Conservation (phyloP, 2,797 vertebrate species). For the Pachyuromys duprasi region DNA sequence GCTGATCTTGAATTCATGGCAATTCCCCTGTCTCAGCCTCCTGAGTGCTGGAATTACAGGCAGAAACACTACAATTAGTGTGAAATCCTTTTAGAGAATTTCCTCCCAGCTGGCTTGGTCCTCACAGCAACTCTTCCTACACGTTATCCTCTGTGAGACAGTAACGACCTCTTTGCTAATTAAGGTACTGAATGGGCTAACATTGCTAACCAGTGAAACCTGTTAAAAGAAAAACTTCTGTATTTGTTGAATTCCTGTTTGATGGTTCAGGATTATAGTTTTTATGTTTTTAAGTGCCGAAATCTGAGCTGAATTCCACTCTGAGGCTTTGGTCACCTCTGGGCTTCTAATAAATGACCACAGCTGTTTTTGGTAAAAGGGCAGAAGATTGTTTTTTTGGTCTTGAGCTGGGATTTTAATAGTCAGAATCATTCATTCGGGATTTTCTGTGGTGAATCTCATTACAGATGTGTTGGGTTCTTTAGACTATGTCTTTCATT, state of each 20-base stretch:
- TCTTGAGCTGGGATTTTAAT: conserved; percentile 53
- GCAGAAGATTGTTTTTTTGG: neutral
- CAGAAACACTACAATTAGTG: neutral
- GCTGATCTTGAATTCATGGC: neutral
- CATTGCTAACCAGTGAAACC: conserved; percentile 31
- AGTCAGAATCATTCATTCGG: conserved; percentile 7
- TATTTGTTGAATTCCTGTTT: conserved; percentile 49
- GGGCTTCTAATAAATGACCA: conserved; percentile 32
- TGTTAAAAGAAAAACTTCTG: conserved; percentile 32
- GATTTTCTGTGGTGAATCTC: conserved; percentile 13
- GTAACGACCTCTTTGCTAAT: neutral
- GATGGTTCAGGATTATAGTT: conserved; percentile 37
- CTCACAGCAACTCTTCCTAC: neutral
- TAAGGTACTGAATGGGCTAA: neutral
- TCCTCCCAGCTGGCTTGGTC: neutral
- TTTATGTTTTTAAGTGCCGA: neutral
- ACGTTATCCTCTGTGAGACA: neutral
- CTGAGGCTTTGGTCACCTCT: conserved; percentile 55
- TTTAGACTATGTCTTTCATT: neutral
- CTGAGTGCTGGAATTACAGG: neutral
- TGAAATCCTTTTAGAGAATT: neutral
- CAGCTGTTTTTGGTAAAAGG: conserved; percentile 48
- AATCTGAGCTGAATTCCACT: conserved; percentile 50
- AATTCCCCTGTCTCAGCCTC: neutral
- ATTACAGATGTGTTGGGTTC: neutral